These are phyloP conservation scores for Protobothrops mucrosquamatus DNA, from an alignment of 2,113 vertebrate genomes.

Conservation along the genomic window DNA sequence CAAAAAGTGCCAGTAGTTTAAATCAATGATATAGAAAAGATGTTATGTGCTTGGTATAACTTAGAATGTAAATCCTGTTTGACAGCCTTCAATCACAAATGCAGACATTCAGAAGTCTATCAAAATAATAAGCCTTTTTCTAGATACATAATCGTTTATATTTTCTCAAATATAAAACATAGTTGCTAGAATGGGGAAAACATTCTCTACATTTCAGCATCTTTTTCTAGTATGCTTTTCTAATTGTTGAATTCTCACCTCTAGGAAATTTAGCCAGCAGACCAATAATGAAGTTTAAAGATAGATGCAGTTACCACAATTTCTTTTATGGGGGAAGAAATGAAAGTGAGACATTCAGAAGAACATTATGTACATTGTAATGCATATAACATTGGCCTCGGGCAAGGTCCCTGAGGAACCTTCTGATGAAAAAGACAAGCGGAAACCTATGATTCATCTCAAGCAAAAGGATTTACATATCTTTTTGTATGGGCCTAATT, in stretches of 20 bases:
- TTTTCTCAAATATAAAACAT: neutral
- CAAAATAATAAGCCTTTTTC: neutral
- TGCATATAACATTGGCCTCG: neutral
- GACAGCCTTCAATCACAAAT: neutral
- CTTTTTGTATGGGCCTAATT: slow-evolving; percentile 11
- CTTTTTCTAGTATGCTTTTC: neutral
- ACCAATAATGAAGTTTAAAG: neutral
- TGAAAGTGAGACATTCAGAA: neutral
- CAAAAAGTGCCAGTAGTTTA: neutral
- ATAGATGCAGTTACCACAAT: neutral
- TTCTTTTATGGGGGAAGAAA: neutral
- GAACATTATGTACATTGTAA: neutral
- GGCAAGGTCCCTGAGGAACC: neutral
- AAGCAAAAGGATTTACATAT: neutral
- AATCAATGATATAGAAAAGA: neutral
- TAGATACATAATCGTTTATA: neutral
- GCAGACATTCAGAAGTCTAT: neutral
- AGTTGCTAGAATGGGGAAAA: neutral
- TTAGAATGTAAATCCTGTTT: neutral
- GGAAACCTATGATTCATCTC: neutral
- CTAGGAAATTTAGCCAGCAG: neutral
- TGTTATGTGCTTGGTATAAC: neutral
- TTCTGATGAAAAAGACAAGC: neutral
- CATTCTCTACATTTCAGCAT: neutral
- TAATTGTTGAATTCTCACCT: neutral